Conservation (phyloP, 2,113 vertebrate species). For the Pungitius pungitius region DNA sequence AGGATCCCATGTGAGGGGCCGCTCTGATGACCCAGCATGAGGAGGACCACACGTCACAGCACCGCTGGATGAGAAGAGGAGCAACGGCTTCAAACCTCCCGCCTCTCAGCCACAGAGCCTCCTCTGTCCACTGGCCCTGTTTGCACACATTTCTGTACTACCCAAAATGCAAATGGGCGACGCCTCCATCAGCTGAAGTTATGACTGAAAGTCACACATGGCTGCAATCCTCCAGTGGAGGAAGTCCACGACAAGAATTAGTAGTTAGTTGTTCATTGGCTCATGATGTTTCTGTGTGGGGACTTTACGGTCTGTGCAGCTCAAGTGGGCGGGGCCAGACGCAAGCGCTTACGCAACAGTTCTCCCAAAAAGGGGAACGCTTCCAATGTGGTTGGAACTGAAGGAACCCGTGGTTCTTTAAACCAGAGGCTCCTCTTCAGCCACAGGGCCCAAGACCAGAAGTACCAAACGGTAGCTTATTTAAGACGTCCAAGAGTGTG, state of each 20-base stretch:
- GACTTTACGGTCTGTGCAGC: no score
- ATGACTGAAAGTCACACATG: no score
- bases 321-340: not conserved
- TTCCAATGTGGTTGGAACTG: slow-evolving; percentile 14
- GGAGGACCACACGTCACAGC: not conserved
- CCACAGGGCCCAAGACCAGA: not conserved
- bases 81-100: not conserved
- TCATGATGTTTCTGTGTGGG: not conserved
- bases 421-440: slow-evolving; percentile 15
- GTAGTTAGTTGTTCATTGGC: no score
- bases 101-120: slow-evolving; percentile 3
- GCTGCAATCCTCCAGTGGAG: no score
- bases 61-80: slow-evolving; percentile 11
- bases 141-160: not conserved
- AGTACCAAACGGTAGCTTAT: not conserved
- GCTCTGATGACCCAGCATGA: not conserved
- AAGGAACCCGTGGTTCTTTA: slow-evolving; percentile 35
- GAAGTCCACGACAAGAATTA: no score
- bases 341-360: slow-evolving; percentile 43
- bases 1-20: not conserved
- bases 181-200: no score
- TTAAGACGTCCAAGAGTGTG: not conserved
- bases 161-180: no score
- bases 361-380: slow-evolving; percentile 28
- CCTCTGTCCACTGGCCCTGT: not conserved